Conservation (phyloP, 2,888 invertebrate species). For the Paralinhomoeus sp. region DNA sequence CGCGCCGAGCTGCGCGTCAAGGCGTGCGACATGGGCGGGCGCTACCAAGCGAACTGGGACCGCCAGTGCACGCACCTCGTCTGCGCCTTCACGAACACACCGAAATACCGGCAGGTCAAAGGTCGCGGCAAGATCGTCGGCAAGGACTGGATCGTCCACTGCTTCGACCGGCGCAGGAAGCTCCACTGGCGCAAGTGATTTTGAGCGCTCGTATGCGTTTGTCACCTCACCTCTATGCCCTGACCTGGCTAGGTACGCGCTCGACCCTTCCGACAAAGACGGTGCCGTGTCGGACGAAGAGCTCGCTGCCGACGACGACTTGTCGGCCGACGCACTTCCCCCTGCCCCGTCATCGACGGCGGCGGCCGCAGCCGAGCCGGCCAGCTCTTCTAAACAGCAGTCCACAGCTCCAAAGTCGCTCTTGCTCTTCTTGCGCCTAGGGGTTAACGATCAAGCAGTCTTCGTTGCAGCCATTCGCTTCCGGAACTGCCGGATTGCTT, state of each 20-base stretch:
- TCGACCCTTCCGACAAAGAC: background rate
- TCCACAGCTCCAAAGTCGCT: too few species aligned
- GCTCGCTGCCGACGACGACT: background rate
- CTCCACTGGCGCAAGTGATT: slow-evolving; percentile 40
- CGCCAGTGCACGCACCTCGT: slow-evolving; percentile 57
- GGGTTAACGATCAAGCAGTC: too few species aligned
- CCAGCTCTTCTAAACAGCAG: too few species aligned
- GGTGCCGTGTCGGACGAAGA: background rate
- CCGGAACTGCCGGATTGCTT: too few species aligned
- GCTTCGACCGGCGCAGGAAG: slow-evolving; percentile 37
- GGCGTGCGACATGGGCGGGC: slow-evolving; percentile 53
- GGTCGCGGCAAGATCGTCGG: slow-evolving; percentile 39
- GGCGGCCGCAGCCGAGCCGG: too few species aligned
- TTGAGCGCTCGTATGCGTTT: background rate
- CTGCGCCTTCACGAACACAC: slow-evolving; percentile 68
- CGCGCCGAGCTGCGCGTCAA: slow-evolving; percentile 43
- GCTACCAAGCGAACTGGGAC: slow-evolving; percentile 50
- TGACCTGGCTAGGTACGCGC: background rate
- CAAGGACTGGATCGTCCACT: slow-evolving; percentile 50
- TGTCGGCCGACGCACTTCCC: too few species aligned
- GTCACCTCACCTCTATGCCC: background rate
- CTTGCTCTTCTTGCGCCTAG: too few species aligned
- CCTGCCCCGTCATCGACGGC: too few species aligned
- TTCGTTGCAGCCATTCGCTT: too few species aligned
- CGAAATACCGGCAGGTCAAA: slow-evolving; percentile 52